A percentile compares a stretch with the other conserved stretches of the same genome.
These are phyloP conservation scores for Thalassophryne amazonica DNA, from an alignment of 2,797 vertebrate species.

Conservation along the genomic window DNA sequence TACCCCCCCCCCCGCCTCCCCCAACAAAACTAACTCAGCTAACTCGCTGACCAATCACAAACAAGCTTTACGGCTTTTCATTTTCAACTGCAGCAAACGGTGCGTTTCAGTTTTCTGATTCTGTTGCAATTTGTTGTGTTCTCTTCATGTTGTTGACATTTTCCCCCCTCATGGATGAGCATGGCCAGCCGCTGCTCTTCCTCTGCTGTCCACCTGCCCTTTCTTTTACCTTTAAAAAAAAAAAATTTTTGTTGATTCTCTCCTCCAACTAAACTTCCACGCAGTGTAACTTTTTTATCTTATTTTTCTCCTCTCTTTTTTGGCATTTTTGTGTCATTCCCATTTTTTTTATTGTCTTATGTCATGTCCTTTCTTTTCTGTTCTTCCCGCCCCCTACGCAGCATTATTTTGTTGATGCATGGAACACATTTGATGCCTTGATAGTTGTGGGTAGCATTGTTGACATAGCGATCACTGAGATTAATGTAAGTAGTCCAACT, in stretches of 20 bases:
- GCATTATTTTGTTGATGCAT: constrained; percentile 99
- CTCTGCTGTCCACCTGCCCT: constrained; percentile 67
- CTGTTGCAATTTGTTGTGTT: constrained; percentile 55
- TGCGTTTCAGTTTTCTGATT: constrained; percentile 53
- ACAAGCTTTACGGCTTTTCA: constrained; percentile 45
- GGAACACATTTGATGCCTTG: constrained; percentile 99
- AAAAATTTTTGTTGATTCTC: constrained; percentile 67
- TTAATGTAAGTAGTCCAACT: constrained; percentile 98
- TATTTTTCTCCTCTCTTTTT: constrained; percentile 76
- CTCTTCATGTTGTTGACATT: constrained; percentile 66
- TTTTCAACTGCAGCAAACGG: constrained; percentile 51
- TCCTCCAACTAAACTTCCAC: constrained; percentile 68
- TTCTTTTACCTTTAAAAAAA: constrained; percentile 52
- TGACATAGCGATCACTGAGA: constrained; percentile 99
- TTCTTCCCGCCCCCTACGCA: constrained; percentile 86
- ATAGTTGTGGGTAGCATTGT: constrained; percentile 99
- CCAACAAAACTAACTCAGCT: constrained; percentile 81
- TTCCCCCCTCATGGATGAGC: constrained; percentile 72
- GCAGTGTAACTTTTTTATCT: constrained; percentile 78
- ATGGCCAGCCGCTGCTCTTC: constrained; percentile 74
- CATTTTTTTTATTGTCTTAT: constrained; percentile 76
- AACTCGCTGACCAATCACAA: constrained; percentile 75
- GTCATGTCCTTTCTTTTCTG: constrained; percentile 73
- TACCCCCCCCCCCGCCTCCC: too few species aligned
- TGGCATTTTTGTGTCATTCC: constrained; percentile 72